Conservation (phyloP, 2,113 vertebrate genomes). For the Chloropsis cyanopogon region DNA sequence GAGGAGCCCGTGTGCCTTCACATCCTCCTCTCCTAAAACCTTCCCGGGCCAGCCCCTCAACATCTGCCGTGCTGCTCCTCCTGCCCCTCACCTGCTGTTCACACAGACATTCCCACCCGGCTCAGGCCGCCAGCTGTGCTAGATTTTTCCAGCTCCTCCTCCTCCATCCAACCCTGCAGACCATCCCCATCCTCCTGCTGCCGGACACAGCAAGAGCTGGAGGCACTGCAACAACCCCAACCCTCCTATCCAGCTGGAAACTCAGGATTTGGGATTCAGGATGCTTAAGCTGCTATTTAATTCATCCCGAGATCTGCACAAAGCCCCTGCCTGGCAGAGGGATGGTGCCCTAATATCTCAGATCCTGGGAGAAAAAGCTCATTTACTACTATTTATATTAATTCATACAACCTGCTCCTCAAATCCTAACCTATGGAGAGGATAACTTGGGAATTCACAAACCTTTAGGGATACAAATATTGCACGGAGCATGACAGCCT, state of each 20-base stretch:
- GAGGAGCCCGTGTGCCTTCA: neutral
- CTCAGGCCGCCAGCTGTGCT: neutral
- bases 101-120: neutral
- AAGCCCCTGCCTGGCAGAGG: neutral
- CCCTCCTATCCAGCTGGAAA: neutral
- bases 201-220: neutral
- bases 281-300: neutral
- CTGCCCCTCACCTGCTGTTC: slow-evolving; percentile 41
- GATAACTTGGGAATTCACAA: neutral
- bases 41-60: neutral
- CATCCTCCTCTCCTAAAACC: neutral
- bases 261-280: neutral
- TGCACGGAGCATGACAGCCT: neutral
- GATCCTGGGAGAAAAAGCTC: neutral
- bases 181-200: neutral
- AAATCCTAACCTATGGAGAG: neutral
- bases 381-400: neutral
- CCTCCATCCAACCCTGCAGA: neutral
- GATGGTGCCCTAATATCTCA: neutral
- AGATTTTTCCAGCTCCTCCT: neutral
- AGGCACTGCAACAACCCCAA: neutral
- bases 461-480: neutral
- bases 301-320: neutral
- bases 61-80: neutral
- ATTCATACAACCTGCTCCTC: neutral